Evolutionary conservation across 2,888 invertebrate genomes (phyloP).

Genomic region (Cheilosia soror): DNA sequence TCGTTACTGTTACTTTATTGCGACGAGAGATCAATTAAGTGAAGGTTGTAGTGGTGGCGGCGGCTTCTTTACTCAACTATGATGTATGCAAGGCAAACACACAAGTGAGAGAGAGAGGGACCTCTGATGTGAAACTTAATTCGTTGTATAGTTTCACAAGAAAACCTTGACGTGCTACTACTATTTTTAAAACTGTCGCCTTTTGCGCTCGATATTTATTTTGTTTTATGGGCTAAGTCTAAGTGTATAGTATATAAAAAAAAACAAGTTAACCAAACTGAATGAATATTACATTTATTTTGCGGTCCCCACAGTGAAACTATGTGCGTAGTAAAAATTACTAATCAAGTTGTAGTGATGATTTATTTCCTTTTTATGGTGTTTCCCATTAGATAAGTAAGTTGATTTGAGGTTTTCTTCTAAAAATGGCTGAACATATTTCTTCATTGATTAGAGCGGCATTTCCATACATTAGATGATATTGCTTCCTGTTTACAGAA

Average conservation of each 20-base stretch:
- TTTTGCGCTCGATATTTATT: neutral
- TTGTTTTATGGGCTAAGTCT: neutral
- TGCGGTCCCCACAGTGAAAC: neutral
- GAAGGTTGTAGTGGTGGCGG: constrained; percentile 6
- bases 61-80: constrained; percentile 3
- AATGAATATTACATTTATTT: constrained; percentile 1
- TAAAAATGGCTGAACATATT: neutral
- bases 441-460: neutral
- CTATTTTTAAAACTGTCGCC: constrained; percentile 5
- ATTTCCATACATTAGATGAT: constrained; percentile 20
- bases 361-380: constrained; percentile 39
- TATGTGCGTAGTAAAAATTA: constrained; percentile 20
- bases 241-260: neutral
- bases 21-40: constrained; percentile 34
- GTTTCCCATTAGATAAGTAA: constrained; percentile 31
- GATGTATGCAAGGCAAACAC: neutral
- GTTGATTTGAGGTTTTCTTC: neutral
- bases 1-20: constrained; percentile 14
- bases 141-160: constrained; percentile 18
- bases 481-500: constrained; percentile 22
- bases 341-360: constrained; percentile 46
- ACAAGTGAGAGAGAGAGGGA: neutral
- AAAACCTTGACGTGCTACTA: constrained; percentile 11
- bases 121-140: constrained; percentile 33
- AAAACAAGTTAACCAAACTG: neutral